Evolutionary conservation across 2,888 invertebrate species (phyloP), one percentile per base, ranked within the genome.

Genomic region (Drosophila demipolita): DNA sequence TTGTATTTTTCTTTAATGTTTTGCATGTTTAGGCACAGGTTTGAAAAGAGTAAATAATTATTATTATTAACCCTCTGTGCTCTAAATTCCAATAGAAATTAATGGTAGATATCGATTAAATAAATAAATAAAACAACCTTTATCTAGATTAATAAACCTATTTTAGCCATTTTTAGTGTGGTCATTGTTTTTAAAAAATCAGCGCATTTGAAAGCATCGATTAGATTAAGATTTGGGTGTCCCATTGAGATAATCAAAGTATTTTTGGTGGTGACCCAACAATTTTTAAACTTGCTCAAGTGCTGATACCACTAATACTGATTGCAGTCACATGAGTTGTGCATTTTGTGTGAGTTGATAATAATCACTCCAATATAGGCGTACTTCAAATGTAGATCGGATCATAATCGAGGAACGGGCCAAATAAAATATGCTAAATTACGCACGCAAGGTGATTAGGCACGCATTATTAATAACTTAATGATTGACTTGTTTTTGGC

Each of bases 321-420:
- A 78, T 70, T 77, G 55, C 48, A 77, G 66, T 72, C 72, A 76
- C 64, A 77, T 81, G 69, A 60, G 63, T 35, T 35, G 12, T 38
- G 38, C 17, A 17, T 38, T 17, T 20, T 20, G 20, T 12, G 1
- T 12, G 20, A 7, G 0, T 42, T 45, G 15, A 2, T 12, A 20
- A 12, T 7, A 76, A 20, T 54, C 40, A 12, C 7, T 61, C n/a
- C 53, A 52, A 23, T 12, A 45, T 7, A 12, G 20, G 12, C n/a
- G 36, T 11, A 42, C 5, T 26, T 15, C 45, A 45, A 45, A 15
- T 45, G 33, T 17, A 26, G 29, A 48, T 57, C 42, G 20, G 15
- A 45, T 42, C 11, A 35, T 52, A 70, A 76, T 66, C 76, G 48
- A n/a, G 17, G 63, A 70, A 63, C 75, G 64, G 65, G 61, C 33